Base-by-base conservation (phyloP, 1,140 invertebrate genomes). In the Brachionus manjavacas region DNA sequence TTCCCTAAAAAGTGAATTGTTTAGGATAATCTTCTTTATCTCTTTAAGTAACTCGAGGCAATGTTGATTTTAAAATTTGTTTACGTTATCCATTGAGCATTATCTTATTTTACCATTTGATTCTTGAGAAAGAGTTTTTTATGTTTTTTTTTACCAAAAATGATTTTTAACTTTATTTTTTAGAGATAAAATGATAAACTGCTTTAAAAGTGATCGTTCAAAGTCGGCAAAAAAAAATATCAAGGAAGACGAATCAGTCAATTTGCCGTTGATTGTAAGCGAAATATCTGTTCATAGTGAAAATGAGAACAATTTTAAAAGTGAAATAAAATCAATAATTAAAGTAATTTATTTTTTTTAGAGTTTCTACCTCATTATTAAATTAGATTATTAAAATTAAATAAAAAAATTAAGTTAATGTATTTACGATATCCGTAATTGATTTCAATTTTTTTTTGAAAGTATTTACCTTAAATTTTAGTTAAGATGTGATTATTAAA, bases 261-360 rank as follows among this genome's bases (percentile, higher is more conserved):
- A 72, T 72, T 16, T 72, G 16, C 68, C 68, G 14, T 23, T 72
- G n/a, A 72, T 72, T 39, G 68, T 72, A 1, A 72, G 68, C 16
- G 68, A 72, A 72, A 72, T 72, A 76, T 76, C 72, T 49, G 43
- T 76, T 25, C 43, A 76, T 28, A 76, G 72, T 76, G 72, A 76
- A 28, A 76, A 76, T 9, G 72, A 76, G 11, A 76, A 49, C 11
- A 76, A 76, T 25, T 76, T 35, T 28, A 76, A 76, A 76, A 25
- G 41, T 14, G 72, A 76, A 31, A 76, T 76, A 14, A 76, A 76
- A 25, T 8, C 39, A 12, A 12, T 76, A 23, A 76, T 49, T 49
- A 76, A 76, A 49, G 72, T 76, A 41, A 43, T 6, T 60, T 11
- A 3, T 20, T 14, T 49, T 14, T 49, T 49, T 49, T n/a, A 14